Evolutionary conservation across 1,140 invertebrate genomes (phyloP).

Genomic region (Cydia amplana): DNA sequence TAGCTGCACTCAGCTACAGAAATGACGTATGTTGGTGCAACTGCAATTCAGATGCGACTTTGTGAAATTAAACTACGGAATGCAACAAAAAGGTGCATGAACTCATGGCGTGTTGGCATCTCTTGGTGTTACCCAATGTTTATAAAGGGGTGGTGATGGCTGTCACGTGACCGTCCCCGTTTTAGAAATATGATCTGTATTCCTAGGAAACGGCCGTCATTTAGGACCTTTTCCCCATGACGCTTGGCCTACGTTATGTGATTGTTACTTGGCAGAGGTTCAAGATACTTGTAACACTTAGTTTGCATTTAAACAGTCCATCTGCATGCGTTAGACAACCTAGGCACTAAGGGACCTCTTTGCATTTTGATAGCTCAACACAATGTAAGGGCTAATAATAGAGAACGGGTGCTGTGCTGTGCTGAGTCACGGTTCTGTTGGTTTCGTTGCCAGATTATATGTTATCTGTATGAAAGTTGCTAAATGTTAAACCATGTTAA

Average conservation of each 20-base stretch:
- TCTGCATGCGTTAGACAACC: slow-evolving; percentile 15
- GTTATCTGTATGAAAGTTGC: neutral
- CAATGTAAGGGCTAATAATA: slow-evolving; percentile 38
- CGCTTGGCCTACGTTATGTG: slow-evolving; percentile 43
- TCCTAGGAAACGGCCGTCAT: neutral
- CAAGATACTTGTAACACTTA: slow-evolving; percentile 57
- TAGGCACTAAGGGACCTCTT: slow-evolving; percentile 7
- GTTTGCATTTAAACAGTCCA: slow-evolving; percentile 62
- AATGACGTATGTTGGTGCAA: neutral
- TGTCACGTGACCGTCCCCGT: slow-evolving; percentile 47
- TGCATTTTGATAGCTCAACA: slow-evolving; percentile 47
- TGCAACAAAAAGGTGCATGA: slow-evolving; percentile 57
- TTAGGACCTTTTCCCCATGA: neutral
- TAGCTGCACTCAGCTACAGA: slow-evolving; percentile 20
- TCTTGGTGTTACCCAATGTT: slow-evolving; percentile 57
- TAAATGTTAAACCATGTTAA: neutral
- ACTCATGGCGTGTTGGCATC: slow-evolving; percentile 51
- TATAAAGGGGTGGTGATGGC: slow-evolving; percentile 51
- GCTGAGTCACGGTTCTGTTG: slow-evolving; percentile 6
- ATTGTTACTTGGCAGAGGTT: slow-evolving; percentile 57
- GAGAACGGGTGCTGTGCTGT: slow-evolving; percentile 23
- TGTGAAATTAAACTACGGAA: slow-evolving; percentile 36
- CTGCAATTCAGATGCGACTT: neutral
- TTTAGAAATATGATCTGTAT: neutral
- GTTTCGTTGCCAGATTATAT: slow-evolving; percentile 6